Conservation (phyloP, 1,140 invertebrate species). For the Phymorhynchus buccinoides region DNA sequence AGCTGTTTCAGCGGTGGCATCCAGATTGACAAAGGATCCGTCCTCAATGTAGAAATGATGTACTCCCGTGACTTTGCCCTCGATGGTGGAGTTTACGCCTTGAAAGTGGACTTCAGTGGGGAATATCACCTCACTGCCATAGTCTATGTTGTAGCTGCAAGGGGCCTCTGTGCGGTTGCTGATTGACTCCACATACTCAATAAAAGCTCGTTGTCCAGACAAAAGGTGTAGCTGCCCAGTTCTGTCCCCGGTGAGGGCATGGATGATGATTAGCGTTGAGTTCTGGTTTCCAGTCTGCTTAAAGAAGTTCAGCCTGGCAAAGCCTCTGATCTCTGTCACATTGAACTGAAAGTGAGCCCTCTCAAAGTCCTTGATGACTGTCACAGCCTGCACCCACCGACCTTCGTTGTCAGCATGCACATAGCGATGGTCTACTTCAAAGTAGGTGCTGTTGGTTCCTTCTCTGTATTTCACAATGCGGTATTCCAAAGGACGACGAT, state of each 20-base stretch:
- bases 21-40: conserved; percentile 49
- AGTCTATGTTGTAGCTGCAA: conserved; percentile 63
- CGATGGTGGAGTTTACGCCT: conserved; percentile 58
- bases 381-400: conserved; percentile 53
- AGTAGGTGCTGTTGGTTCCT: conserved; percentile 57
- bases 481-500: conserved; percentile 61
- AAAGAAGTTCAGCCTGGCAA: conserved; percentile 52
- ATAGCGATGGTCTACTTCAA: conserved; percentile 63
- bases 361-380: conserved; percentile 60
- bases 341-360: conserved; percentile 58
- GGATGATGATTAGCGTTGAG: conserved; percentile 50
- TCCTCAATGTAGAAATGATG: conserved; percentile 63
- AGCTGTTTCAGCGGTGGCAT: conserved; percentile 60
- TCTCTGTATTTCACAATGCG: conserved; percentile 61
- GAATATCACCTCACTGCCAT: conserved; percentile 59
- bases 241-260: conserved; percentile 59
- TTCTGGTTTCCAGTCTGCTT: conserved; percentile 50
- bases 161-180: conserved; percentile 63
- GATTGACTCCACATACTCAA: conserved; percentile 64
- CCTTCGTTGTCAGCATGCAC: conserved; percentile 62
- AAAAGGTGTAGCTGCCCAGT: conserved; percentile 62
- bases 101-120: conserved; percentile 66
- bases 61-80: conserved; percentile 60
- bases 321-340: conserved; percentile 61
- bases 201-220: conserved; percentile 51